Percentiles rank a stretch among this genome's conserved stretches.
Evolutionary conservation across 2,113 vertebrate species (phyloP).

Genomic region (Podilymbus podiceps): DNA sequence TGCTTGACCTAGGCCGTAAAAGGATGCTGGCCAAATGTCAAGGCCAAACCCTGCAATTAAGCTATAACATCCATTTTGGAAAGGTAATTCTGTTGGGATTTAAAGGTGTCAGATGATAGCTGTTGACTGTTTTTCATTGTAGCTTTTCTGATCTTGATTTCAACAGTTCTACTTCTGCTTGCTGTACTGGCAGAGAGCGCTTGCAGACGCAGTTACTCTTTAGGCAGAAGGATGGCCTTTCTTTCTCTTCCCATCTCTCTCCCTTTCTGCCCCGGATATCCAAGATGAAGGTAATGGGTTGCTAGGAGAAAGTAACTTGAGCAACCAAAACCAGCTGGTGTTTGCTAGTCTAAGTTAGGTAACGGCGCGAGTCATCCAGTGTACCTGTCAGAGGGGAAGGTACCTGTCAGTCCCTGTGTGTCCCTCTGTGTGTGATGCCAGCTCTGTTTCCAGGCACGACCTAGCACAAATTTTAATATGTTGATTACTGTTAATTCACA

Average conservation of each 20-base stretch:
- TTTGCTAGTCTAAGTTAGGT: not conserved
- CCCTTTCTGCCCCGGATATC: not conserved
- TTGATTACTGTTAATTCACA: not conserved
- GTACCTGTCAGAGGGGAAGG: not conserved
- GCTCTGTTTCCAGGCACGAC: not conserved
- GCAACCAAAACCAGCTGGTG: not conserved
- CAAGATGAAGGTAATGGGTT: not conserved
- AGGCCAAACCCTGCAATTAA: not conserved
- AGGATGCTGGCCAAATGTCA: not conserved
- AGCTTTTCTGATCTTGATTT: not conserved
- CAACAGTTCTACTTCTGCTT: not conserved
- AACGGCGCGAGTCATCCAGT: not conserved
- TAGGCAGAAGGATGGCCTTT: not conserved
- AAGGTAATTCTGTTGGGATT: not conserved
- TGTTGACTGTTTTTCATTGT: not conserved
- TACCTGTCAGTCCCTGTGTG: rapidly evolving
- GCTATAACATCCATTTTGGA: not conserved
- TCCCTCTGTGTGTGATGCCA: not conserved
- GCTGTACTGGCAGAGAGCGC: not conserved
- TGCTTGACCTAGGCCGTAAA: not conserved
- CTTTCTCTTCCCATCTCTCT: not conserved
- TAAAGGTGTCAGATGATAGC: not conserved
- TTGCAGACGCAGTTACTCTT: rapidly evolving
- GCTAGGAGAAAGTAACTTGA: not conserved
- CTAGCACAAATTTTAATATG: not conserved